Evolutionary conservation across 2,888 invertebrate genomes (phyloP).

Genomic region (Cyclophora punctaria): DNA sequence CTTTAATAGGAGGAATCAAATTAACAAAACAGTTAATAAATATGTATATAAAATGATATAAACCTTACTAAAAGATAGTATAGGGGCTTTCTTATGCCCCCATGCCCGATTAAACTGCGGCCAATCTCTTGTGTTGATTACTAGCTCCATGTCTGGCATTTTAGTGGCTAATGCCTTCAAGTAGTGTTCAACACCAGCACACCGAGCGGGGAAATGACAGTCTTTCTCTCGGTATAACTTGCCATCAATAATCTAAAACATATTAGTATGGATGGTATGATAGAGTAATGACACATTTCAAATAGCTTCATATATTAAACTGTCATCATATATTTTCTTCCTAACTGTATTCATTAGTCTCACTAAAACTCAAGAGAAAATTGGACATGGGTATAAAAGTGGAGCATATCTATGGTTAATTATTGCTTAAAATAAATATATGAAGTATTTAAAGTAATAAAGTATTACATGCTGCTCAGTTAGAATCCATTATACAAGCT

Average conservation of each 20-base stretch:
- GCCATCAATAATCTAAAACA: constrained; percentile 88
- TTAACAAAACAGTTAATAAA: too few relatives aligned
- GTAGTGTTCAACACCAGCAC: constrained; percentile 93
- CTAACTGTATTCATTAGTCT: too few relatives aligned
- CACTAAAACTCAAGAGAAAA: too few relatives aligned
- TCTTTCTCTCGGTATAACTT: constrained; percentile 86
- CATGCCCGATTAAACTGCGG: constrained; percentile 85
- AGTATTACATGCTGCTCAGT: too few relatives aligned
- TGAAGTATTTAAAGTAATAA: too few relatives aligned
- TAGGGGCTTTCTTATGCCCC: constrained; percentile 79
- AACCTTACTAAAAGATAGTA: constrained; percentile 98
- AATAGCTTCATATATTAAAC: not conserved
- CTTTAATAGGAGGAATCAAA: too few relatives aligned
- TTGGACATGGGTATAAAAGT: not conserved
- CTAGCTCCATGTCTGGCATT: constrained; percentile 88
- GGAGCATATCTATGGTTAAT: not conserved
- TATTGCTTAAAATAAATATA: too few relatives aligned
- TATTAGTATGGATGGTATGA: not conserved
- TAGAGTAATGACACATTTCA: not conserved
- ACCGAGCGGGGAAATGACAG: constrained; percentile 95
- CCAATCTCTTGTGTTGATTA: constrained; percentile 94
- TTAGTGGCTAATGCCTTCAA: constrained; percentile 79
- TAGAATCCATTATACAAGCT: too few relatives aligned
- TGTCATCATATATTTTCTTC: too few relatives aligned
- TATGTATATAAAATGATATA: constrained; percentile 15